phyloP scores from a whole-genome alignment of 92 coral and sea anemone genomes.

The Ricordea florida region DNA sequence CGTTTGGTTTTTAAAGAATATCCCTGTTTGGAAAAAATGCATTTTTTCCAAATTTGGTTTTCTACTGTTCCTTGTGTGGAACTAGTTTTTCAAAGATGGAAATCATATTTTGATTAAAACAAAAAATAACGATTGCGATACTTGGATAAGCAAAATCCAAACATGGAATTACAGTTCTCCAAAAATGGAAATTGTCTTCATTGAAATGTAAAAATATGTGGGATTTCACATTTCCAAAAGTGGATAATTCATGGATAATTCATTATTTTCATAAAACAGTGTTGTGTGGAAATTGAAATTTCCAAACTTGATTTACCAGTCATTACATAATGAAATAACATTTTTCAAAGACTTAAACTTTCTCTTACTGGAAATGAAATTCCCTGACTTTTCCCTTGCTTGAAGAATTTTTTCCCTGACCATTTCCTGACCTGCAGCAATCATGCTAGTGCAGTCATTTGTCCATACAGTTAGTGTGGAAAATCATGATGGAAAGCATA shows the following conservation, averaged over 20 bases:
- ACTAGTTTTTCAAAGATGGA: conserved; percentile 6
- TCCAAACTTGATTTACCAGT: conserved; percentile 9
- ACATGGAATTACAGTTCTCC: conserved; percentile 16
- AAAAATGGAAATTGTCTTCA: not conserved
- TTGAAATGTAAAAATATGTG: not conserved
- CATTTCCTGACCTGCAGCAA: no score
- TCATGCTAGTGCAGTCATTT: no score
- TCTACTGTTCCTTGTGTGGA: conserved; percentile 6
- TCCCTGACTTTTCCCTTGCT: no score
- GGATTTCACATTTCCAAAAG: not conserved
- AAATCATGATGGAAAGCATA: no score
- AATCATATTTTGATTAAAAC: conserved; percentile 5
- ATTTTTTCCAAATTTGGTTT: conserved; percentile 9
- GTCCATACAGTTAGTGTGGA: no score
- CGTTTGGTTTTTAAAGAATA: not conserved
- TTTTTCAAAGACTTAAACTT: not conserved
- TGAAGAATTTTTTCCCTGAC: no score
- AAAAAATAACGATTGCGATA: not conserved
- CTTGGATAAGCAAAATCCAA: conserved; percentile 7
- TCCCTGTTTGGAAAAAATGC: conserved; percentile 2
- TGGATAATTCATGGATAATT: no score
- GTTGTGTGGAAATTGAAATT: not conserved
- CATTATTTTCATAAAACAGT: no score
- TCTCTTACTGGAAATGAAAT: not conserved
- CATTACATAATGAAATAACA: not conserved